Conservation (phyloP, 2,888 invertebrate genomes). For the Cyclophora albipunctata region DNA sequence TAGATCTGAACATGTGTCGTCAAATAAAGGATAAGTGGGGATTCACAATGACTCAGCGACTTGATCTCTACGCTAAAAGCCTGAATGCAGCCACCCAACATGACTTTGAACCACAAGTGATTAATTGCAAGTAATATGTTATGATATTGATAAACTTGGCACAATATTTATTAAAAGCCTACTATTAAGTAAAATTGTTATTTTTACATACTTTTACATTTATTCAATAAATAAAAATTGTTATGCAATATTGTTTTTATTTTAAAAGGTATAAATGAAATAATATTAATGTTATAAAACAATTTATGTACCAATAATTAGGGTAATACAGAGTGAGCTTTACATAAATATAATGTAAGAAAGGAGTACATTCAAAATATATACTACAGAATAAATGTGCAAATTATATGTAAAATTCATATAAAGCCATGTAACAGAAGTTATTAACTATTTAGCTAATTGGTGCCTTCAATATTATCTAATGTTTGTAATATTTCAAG, state of each 20-base stretch:
- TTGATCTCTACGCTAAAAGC: slow-evolving; percentile 91
- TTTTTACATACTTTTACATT: background rate
- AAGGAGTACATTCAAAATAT: slow-evolving; percentile 56
- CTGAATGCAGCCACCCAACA: slow-evolving; percentile 62
- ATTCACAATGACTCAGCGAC: slow-evolving; percentile 95
- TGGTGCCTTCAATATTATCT: too few species aligned
- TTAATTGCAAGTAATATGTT: slow-evolving; percentile 13
- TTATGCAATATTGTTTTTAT: slow-evolving; percentile 2
- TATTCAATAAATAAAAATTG: slow-evolving; percentile 1
- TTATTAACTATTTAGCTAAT: too few species aligned
- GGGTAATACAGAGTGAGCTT: slow-evolving; percentile 70
- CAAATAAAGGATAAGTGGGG: slow-evolving; percentile 97
- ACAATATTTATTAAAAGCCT: background rate
- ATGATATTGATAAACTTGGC: background rate
- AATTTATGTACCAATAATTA: slow-evolving; percentile 61
- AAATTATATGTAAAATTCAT: too few species aligned
- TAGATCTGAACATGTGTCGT: slow-evolving; percentile 95
- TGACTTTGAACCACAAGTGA: slow-evolving; percentile 50
- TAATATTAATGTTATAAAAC: slow-evolving; percentile 50
- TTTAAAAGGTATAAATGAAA: slow-evolving; percentile 42
- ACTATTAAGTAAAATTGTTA: background rate
- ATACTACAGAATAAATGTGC: too few species aligned
- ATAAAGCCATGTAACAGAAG: too few species aligned
- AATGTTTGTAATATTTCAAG: too few species aligned
- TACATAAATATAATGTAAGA: slow-evolving; percentile 60